Base-by-base conservation (phyloP, 2,797 vertebrate genomes). In the Chaenodraco wilsoni region DNA sequence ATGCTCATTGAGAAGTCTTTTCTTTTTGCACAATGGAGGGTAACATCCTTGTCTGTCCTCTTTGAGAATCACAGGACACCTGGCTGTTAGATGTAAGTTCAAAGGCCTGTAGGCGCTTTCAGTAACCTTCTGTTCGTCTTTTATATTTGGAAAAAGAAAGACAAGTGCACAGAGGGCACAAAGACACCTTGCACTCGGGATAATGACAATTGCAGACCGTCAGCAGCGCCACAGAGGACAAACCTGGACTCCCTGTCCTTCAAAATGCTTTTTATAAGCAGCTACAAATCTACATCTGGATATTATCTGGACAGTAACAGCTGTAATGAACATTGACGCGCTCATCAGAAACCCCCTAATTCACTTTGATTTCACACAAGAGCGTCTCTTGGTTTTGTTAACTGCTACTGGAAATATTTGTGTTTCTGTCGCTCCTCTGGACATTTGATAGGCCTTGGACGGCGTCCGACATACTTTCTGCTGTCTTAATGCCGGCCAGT, bases 331-430 rank as follows among this genome's bases (percentile, higher is more conserved):
- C 83, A 69, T 68, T 84, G 78, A 88, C 87, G 50, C 77, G 51
- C 81, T 89, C 89, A 83, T 87, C 86, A 90, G 74, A 91, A 92
- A 90, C 66, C 85, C 84, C 83, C 84, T 87, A 91, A 91, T 93
- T 93, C 85, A 69, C 83, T 86, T 76, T 87, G 88, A 92, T 86
- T 85, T 89, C 91, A 84, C 88, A 85, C 82, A 69, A 90, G 86
- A 86, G 79, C 16, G 62, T 76, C 77, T 88, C 89, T 89, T 76
- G 88, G 86, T 92, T 93, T 91, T 65, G 27, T 85, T 90, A 73
- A 54, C 86, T 74, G 90, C 92, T 90, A 88, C 91, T 88, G 86
- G 91, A 91, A 92, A 91, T 88, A 93, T 89, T 92, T 84, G 86
- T 85, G 85, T 90, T 92, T 90, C 78, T 82, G 56, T 68, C 49